phyloP scores from a whole-genome alignment of 2,888 invertebrate genomes.

The Sialis fuliginosa region DNA sequence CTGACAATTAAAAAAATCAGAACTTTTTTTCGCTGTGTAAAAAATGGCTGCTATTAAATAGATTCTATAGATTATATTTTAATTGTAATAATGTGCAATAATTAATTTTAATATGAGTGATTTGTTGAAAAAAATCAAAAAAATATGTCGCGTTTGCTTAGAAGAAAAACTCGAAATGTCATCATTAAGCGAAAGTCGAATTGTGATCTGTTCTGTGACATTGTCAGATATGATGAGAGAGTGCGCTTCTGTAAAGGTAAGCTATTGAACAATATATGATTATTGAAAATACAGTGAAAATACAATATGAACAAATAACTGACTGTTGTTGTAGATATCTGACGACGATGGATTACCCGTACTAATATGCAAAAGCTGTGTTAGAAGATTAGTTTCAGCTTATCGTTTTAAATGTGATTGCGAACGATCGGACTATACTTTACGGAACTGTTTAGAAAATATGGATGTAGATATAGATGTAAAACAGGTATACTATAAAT shows the following conservation, averaged over 20 bases:
- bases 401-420: constrained; percentile 4
- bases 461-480: background rate
- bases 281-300: background rate
- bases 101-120: background rate
- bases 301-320: too few species aligned
- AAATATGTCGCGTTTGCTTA: constrained; percentile 4
- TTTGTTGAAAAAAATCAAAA: background rate
- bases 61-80: background rate
- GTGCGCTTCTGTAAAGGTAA: constrained; percentile 4
- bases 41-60: background rate
- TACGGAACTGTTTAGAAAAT: constrained; percentile 1
- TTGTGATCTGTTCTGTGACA: background rate
- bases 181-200: background rate
- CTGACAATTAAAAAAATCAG: background rate
- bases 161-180: background rate
- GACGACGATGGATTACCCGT: constrained; percentile 5
- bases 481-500: background rate
- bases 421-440: constrained; percentile 3
- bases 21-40: background rate
- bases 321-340: background rate
- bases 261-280: background rate
- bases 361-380: background rate
- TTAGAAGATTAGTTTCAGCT: constrained; percentile 1
- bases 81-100: background rate
- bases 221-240: constrained; percentile 1